phyloP scores from a whole-genome alignment of 2,113 vertebrate species.

The Perccottus glenii region DNA sequence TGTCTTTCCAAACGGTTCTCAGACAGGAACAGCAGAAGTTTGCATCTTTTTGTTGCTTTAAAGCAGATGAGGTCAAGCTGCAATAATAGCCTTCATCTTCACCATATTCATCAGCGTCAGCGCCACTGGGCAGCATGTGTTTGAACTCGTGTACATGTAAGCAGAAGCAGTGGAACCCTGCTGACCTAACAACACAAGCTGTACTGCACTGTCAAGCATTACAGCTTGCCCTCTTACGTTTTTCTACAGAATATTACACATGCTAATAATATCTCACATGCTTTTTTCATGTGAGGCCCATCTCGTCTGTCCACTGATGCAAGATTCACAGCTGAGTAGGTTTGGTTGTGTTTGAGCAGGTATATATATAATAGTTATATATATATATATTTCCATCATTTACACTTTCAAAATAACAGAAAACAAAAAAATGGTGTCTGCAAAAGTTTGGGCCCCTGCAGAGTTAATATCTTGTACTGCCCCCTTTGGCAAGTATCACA shows the following conservation, averaged over 20 bases:
- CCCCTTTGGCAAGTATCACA: too few species aligned
- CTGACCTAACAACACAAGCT: slow-evolving; percentile 14
- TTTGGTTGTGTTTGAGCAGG: slow-evolving; percentile 42
- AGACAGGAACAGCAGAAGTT: slow-evolving; percentile 1
- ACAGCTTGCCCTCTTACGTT: too few species aligned
- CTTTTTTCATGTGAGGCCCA: slow-evolving; percentile 2
- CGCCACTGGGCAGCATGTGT: slow-evolving; percentile 31
- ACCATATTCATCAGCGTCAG: slow-evolving; percentile 41
- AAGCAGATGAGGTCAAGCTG: slow-evolving; percentile 59
- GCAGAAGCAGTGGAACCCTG: slow-evolving; percentile 27
- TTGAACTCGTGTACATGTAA: slow-evolving; percentile 24
- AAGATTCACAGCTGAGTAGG: slow-evolving; percentile 22
- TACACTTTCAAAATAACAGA: too few species aligned
- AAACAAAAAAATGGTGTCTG: too few species aligned
- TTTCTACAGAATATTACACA: too few species aligned
- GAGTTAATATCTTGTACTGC: too few species aligned
- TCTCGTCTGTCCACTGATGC: slow-evolving; percentile 38
- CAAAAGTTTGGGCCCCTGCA: too few species aligned
- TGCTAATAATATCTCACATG: too few species aligned
- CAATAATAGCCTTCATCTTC: slow-evolving; percentile 66
- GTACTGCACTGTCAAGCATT: neutral
- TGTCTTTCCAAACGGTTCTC: slow-evolving; percentile 33
- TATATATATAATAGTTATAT: too few species aligned
- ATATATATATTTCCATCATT: too few species aligned
- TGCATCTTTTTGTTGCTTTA: slow-evolving; percentile 45